Evolutionary conservation across 2,888 invertebrate species (phyloP), one percentile per base, ranked within the genome.

Genomic region (Spicauda simplicius): DNA sequence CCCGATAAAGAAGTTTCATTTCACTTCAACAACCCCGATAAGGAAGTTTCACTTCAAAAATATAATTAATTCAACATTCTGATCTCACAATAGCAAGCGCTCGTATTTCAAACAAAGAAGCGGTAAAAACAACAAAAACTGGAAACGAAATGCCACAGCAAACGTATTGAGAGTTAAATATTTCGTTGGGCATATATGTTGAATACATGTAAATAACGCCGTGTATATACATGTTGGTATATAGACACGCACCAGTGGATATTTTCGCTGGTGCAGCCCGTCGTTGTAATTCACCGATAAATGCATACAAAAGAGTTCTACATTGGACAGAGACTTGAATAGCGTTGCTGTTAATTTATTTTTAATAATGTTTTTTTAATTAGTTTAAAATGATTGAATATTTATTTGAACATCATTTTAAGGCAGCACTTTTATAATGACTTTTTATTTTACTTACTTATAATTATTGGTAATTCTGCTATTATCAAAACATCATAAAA

Each of bases 261-360:
- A 73, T 87, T 88, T 87, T 86, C 84, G 83, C 83, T 83, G 82
- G 81, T 82, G 84, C 85, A 83, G 83, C 79, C 84, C 86, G 87
- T 84, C 89, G 87, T 86, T 91, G 91, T 92, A 92, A 91, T 91
- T 91, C 90, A 92, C 90, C 89, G 89, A 88, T 91, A 91, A 91
- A 90, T 87, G 89, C 86, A 88, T 88, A 90, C 90, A 90, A 91
- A 91, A 92, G 90, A 88, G 91, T 85, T 82, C 83, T 81, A 81
- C 82, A 74, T 74, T 75, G 79, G 69, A 88, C 83, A 88, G 70
- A 53, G 74, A 48, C 60, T 0, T 67, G 7, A 1, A 33, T 83
- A 69, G 86, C 91, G 84, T 72, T 48, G 74, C 5, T n/a, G n/a
- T 45, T 45, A 14, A 14, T n/a, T 14, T 45, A 45, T 45, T n/a